These are phyloP conservation scores for Coelopa frigida DNA, from an alignment of 1,140 invertebrate genomes.

Conservation along the genomic window DNA sequence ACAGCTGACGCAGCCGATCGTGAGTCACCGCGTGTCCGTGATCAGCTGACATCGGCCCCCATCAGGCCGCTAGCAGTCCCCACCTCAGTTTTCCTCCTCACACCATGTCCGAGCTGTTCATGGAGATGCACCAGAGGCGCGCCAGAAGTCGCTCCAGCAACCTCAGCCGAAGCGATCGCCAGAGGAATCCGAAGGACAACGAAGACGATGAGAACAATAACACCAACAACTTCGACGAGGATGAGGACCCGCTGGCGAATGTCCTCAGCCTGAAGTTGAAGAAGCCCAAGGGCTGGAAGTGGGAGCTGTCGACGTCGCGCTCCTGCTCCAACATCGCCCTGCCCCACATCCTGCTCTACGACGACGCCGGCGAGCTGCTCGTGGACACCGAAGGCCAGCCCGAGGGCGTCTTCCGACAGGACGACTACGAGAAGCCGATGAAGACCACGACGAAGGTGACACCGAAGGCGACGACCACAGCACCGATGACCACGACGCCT, in stretches of 20 bases:
- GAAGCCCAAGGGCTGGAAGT: slow-evolving; percentile 49
- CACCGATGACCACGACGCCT: no score
- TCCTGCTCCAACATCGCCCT: slow-evolving; percentile 48
- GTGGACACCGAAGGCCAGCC: slow-evolving; percentile 34
- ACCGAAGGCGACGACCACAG: no score
- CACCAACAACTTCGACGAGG: background rate
- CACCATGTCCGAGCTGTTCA: slow-evolving; percentile 16
- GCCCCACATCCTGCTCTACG: slow-evolving; percentile 47
- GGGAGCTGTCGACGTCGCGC: slow-evolving; percentile 49
- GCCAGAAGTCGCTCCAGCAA: background rate
- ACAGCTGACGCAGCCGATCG: no score
- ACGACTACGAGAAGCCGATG: slow-evolving; percentile 1
- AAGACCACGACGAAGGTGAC: background rate
- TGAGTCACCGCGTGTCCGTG: no score
- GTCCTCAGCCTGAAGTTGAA: slow-evolving; percentile 45
- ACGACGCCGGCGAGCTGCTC: slow-evolving; percentile 45
- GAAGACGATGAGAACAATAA: background rate
- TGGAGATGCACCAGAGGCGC: slow-evolving; percentile 11
- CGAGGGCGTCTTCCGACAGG: background rate
- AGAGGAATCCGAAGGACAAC: background rate
- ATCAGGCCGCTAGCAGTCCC: no score
- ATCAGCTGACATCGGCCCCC: no score
- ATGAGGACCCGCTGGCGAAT: slow-evolving; percentile 22
- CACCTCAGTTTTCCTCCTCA: no score
- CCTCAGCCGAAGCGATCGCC: background rate